phyloP scores from a whole-genome alignment of 2,888 invertebrate genomes.

The Ariolimax columbianus region DNA sequence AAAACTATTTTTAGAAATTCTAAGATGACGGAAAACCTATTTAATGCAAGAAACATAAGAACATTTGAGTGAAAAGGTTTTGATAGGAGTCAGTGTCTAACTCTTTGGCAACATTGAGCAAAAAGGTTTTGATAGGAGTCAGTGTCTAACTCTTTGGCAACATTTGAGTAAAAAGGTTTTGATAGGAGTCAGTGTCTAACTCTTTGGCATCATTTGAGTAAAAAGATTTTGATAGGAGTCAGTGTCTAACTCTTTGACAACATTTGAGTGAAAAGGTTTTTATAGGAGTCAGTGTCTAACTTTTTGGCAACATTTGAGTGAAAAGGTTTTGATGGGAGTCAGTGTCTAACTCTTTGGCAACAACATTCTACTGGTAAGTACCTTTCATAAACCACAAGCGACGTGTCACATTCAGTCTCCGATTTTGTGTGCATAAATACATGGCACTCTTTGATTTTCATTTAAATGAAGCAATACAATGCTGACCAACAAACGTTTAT shows the following conservation, averaged over 20 bases:
- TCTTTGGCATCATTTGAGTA: conserved; percentile 2
- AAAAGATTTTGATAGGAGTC: background rate
- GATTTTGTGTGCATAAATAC: too few relatives aligned
- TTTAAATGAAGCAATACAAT: too few relatives aligned
- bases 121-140: background rate
- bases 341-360: background rate
- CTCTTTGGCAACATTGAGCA: conserved; percentile 1
- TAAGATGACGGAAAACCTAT: too few relatives aligned
- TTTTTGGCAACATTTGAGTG: too few relatives aligned
- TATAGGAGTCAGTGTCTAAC: too few relatives aligned
- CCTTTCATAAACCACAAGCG: background rate
- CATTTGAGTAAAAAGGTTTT: background rate
- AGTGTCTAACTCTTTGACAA: background rate
- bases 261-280: too few relatives aligned
- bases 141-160: background rate
- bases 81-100: background rate
- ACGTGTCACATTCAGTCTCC: background rate
- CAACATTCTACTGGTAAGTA: background rate
- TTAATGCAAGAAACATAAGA: too few relatives aligned
- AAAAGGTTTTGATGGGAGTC: background rate
- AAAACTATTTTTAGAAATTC: too few relatives aligned
- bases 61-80: too few relatives aligned
- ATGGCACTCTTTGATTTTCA: too few relatives aligned
- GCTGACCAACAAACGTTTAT: too few relatives aligned
- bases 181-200: background rate